Conservation (phyloP, 1,140 invertebrate genomes). For the Pinna nobilis region DNA sequence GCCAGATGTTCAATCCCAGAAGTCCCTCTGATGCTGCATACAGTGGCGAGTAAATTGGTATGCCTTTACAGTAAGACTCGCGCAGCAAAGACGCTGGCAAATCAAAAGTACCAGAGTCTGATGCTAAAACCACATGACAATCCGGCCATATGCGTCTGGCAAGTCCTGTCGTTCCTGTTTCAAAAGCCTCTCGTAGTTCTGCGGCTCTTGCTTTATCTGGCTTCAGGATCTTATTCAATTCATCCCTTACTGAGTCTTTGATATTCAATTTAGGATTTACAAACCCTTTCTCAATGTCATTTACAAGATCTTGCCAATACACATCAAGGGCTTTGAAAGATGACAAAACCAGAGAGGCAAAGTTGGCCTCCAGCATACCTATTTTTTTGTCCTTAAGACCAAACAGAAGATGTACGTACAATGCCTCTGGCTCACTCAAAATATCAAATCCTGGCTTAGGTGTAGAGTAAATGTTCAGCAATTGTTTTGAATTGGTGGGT, state of each 20-base stretch:
- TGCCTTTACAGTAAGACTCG: conserved; percentile 62
- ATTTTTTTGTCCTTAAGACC: conserved; percentile 67
- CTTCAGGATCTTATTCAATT: conserved; percentile 58
- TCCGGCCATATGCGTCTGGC: conserved; percentile 69
- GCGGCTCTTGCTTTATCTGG: conserved; percentile 66
- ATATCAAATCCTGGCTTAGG: conserved; percentile 67
- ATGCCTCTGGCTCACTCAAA: conserved; percentile 66
- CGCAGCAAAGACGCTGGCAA: conserved; percentile 65
- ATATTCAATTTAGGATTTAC: conserved; percentile 62
- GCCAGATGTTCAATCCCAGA: conserved; percentile 71
- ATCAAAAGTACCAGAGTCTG: conserved; percentile 69
- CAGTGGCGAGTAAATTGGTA: conserved; percentile 69
- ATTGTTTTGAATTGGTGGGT: conserved; percentile 63
- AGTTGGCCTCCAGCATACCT: conserved; percentile 72
- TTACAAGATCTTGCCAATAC: conserved; percentile 56
- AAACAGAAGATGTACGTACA: conserved; percentile 73
- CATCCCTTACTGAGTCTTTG: conserved; percentile 51
- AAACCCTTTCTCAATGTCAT: conserved; percentile 65
- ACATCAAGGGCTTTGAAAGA: conserved; percentile 61
- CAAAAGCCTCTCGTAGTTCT: conserved; percentile 61
- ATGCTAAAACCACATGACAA: conserved; percentile 62
- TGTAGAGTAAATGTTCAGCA: conserved; percentile 70
- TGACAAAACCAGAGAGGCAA: conserved; percentile 69
- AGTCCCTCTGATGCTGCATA: conserved; percentile 74
- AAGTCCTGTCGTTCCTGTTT: conserved; percentile 55